Evolutionary conservation across 1,140 invertebrate species (phyloP).

Genomic region (Ylistrum balloti): DNA sequence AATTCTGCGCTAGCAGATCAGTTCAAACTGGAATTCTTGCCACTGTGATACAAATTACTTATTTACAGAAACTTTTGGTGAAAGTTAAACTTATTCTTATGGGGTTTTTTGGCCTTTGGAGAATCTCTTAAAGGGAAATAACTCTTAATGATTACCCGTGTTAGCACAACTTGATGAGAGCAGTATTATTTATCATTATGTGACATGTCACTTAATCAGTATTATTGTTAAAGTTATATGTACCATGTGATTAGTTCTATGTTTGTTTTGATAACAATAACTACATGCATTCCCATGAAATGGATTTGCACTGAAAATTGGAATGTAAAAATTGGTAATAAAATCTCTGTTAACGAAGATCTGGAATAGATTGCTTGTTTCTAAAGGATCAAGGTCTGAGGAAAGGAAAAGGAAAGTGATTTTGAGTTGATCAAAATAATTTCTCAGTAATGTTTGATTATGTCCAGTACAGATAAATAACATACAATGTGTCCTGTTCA

Average conservation of each 20-base stretch:
- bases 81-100: background rate
- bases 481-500: no score
- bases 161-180: background rate
- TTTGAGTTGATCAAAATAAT: no score
- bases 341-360: background rate
- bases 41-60: background rate
- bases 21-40: background rate
- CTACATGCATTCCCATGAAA: constrained; percentile 5
- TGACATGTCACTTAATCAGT: background rate
- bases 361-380: background rate
- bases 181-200: background rate
- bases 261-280: background rate
- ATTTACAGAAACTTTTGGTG: background rate
- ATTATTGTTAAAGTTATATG: background rate
- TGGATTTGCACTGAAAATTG: constrained; percentile 1
- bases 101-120: background rate
- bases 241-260: background rate
- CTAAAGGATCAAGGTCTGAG: no score
- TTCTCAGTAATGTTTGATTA: no score
- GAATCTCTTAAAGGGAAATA: background rate
- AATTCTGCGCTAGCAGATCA: constrained; percentile 70
- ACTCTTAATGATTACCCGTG: background rate
- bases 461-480: no score
- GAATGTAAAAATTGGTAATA: background rate
- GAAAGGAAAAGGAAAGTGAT: no score